Percentiles rank a stretch among this genome's conserved stretches.
phyloP scores from a whole-genome alignment of 2,888 invertebrate species.

The Nomada flava region DNA sequence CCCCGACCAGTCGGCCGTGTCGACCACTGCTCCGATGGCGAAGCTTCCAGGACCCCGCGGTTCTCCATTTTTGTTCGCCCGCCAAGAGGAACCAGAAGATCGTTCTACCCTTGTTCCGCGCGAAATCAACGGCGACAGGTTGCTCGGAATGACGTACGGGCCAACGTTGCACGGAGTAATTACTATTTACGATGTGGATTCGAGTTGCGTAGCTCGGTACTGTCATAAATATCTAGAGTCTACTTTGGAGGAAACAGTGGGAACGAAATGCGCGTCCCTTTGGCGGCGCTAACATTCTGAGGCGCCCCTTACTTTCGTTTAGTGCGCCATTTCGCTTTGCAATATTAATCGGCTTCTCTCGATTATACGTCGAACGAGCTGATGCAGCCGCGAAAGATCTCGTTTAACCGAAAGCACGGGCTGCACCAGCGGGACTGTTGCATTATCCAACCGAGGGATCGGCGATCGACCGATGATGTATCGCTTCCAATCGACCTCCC shows the following conservation, averaged over 20 bases:
- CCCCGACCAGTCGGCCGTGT: conserved; percentile 36
- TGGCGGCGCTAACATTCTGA: too few species aligned
- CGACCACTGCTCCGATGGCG: conserved; percentile 14
- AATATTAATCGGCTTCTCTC: conserved; percentile 6
- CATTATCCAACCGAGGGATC: conserved; percentile 48
- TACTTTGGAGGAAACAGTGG: conserved; percentile 2
- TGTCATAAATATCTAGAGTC: conserved; percentile 54
- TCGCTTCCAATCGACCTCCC: conserved; percentile 56
- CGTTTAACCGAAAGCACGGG: conserved; percentile 32
- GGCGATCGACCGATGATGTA: conserved; percentile 65
- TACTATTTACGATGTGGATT: conserved; percentile 38
- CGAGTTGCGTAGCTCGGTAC: conserved; percentile 41
- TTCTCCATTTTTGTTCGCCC: conserved; percentile 5
- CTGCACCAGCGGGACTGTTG: not conserved
- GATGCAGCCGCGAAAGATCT: conserved; percentile 31
- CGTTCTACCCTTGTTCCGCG: conserved; percentile 26
- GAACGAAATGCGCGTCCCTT: too few species aligned
- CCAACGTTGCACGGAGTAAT: conserved; percentile 39
- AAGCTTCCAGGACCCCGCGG: conserved; percentile 1
- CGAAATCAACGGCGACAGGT: conserved; percentile 49
- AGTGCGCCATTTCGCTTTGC: conserved; percentile 10
- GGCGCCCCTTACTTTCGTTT: not conserved
- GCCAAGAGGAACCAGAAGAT: conserved; percentile 32
- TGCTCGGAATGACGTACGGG: conserved; percentile 43
- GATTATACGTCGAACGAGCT: not conserved